A percentile compares a stretch with the other conserved stretches of the same genome.
Evolutionary conservation across 2,797 vertebrate genomes (phyloP).

Genomic region (Octomys mimax): DNA sequence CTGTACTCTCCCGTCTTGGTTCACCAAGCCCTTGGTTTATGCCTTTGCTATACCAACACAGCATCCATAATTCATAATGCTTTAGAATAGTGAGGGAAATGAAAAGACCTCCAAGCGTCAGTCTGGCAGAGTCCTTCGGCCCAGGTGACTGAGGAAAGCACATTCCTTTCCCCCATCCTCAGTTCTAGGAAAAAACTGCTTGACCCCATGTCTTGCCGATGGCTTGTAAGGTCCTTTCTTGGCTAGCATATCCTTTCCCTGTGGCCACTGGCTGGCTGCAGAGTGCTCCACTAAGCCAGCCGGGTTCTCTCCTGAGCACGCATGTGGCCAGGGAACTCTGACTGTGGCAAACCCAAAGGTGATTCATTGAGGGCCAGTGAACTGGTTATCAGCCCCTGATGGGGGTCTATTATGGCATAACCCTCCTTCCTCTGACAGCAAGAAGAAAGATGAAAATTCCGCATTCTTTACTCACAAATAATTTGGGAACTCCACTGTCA

Average conservation of each 20-base stretch:
- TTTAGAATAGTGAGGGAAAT: neutral
- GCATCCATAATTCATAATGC: neutral
- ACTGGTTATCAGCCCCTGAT: conserved; percentile 49
- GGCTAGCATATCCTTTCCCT: neutral
- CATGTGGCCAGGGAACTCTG: conserved; percentile 5
- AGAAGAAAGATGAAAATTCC: conserved; percentile 19
- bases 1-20: neutral
- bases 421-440: conserved; percentile 20
- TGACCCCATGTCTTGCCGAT: neutral
- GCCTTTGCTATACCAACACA: neutral
- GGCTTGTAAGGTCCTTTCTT: neutral
- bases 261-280: neutral
- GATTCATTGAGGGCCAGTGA: conserved; percentile 19
- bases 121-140: neutral
- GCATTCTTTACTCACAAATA: conserved; percentile 58
- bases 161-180: neutral
- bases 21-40: neutral
- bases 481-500: conserved; percentile 67
- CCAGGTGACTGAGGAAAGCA: neutral
- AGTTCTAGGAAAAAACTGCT: neutral
- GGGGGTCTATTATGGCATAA: neutral
- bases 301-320: neutral
- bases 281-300: neutral
- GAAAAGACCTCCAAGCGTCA: neutral
- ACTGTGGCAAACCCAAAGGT: neutral